Base-by-base conservation (phyloP, 2,113 vertebrate species). In the Pituophis catenifer region DNA sequence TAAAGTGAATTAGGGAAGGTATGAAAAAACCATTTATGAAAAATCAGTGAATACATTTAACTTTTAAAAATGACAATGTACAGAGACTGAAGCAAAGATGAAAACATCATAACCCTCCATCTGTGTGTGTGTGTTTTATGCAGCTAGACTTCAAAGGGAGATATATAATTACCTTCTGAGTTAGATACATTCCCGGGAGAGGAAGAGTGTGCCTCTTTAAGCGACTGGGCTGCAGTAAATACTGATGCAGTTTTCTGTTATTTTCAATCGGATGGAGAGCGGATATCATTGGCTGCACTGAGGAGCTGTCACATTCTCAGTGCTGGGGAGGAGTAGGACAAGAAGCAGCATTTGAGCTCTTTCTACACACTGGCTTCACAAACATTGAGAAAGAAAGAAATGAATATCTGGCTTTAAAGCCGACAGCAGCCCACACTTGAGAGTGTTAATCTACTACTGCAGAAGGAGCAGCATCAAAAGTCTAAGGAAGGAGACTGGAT, bases 281-380 rank as follows among this genome's bases (percentile, higher is more conserved):
- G 92, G 94, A 95, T 89, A 95, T 96, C 94, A 95, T 92, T 96
- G 95, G 95, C 94, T 97, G 95, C 90, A 70, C 90, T 94, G 91
- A 94, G 92, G 91, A 94, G 94, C 96, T 97, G 96, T 95, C 95
- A 96, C 94, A 94, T 95, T 94, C 93, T 96, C 92, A 91, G 95
- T 93, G 93, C 96, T 95, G 93, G 95, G 94, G 96, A 96, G 94
- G 95, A 94, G 93, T 94, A 86, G 93, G 93, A 92, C 81, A 94
- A 96, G 94, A 95, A 96, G 92, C 89, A 94, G 93, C 92, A 65
- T 94, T 93, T 87, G 94, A 94, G 94, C 93, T 95, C 94, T 95
- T 81, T 92, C 94, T 44, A 95, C 93, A 53, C 87, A n/a, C 89
- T 87, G 93, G 91, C 29, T 70, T 93, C 62, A 91, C 91, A 89